Evolutionary conservation across 2,888 invertebrate species (phyloP), one percentile per base, ranked within the genome.

Genomic region (Anoplius nigerrimus): DNA sequence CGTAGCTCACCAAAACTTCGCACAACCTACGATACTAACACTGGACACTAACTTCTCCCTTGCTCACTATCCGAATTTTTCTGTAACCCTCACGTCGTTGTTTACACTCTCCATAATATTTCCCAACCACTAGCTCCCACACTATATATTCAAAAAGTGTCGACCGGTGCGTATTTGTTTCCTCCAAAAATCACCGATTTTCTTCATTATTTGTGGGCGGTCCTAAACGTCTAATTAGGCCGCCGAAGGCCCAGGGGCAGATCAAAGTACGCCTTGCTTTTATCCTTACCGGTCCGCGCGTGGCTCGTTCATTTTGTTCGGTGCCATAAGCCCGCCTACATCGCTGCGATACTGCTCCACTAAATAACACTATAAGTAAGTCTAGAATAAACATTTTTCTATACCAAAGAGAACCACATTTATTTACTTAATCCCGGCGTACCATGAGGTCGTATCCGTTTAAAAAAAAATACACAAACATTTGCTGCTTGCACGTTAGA

Each of bases 91-190:
- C n/a, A n/a, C n/a, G n/a, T n/a, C n/a, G n/a, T n/a, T n/a, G n/a
- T 42, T 13, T 42, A 42, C 13, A 42, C 13, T 42, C 42, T 42
- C 42, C 6, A 46, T 46, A 46, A 46, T 46, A 3, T 2, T 46
- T 6, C 46, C 46, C 15, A 3, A 16, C 11, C 11, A 46, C 46
- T 46, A 46, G 16, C 4, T 46, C 46, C 2, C 27, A 6, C 27
- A 46, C 46, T 46, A 46, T 46, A 46, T 46, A 46, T 46, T 46
- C 46, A 46, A 46, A 46, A 46, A 46, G 46, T 13, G 46, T 46
- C 46, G 46, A 16, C 46, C 11, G 46, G 46, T 3, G 46, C 46
- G 16, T 16, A 46, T 46, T 46, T 16, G 46, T 13, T 46, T 11
- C 46, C 46, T n/a, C 46, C 4, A 46, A 46, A 46, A 46, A 13